Percentiles rank a stretch among this genome's conserved stretches.
Conservation (phyloP, 2,113 vertebrate genomes). For the Myodes glareolus region DNA sequence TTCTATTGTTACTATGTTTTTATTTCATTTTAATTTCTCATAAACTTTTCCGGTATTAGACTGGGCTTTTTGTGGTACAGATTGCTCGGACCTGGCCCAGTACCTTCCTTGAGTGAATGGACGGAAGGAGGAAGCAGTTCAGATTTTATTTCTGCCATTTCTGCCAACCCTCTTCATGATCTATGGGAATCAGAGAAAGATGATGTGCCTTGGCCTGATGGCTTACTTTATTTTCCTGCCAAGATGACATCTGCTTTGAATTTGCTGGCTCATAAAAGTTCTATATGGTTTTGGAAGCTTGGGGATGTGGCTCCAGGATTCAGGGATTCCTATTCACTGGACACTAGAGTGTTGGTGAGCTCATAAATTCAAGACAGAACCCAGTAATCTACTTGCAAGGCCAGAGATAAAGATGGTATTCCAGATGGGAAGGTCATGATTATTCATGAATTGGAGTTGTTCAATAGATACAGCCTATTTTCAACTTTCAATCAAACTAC, state of each 20-base stretch:
- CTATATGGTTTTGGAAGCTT: background rate
- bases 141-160: background rate
- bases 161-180: background rate
- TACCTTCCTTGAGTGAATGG: background rate
- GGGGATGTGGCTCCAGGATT: background rate
- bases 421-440: slow-evolving; percentile 43
- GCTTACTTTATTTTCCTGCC: background rate
- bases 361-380: slow-evolving; percentile 62
- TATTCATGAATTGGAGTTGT: slow-evolving; percentile 50
- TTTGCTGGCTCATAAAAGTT: slow-evolving; percentile 50
- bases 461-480: slow-evolving; percentile 27
- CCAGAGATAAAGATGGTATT: slow-evolving; percentile 17
- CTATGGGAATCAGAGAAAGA: background rate
- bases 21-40: background rate
- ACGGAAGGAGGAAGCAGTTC: background rate
- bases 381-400: slow-evolving; percentile 18
- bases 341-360: background rate
- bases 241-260: slow-evolving; percentile 40
- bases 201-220: background rate
- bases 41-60: background rate
- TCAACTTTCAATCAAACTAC: slow-evolving; percentile 34
- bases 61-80: background rate
- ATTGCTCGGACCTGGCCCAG: background rate
- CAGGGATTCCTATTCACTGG: slow-evolving; percentile 13
- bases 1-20: background rate